Evolutionary conservation across 2,797 vertebrate genomes (phyloP).

Genomic region (Hydrophis major): DNA sequence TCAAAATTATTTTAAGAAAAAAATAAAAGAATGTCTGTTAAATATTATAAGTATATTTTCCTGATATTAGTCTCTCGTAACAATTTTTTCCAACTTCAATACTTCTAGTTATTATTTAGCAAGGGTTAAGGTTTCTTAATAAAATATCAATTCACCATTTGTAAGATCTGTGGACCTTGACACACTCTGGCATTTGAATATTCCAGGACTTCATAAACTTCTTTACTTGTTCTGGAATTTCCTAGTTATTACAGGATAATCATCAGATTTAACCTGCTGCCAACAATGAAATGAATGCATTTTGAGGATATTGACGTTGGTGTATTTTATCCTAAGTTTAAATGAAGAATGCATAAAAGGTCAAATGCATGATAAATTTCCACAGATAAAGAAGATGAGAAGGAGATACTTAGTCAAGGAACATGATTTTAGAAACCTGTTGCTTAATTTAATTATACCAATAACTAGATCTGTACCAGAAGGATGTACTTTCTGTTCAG

Average conservation of each 20-base stretch:
- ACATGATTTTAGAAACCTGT: not conserved
- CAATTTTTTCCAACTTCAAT: not conserved
- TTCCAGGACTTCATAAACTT: not conserved
- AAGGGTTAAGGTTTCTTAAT: not conserved
- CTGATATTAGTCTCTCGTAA: not conserved
- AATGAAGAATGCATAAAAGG: not conserved
- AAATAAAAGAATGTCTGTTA: not conserved
- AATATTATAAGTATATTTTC: not conserved
- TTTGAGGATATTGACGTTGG: not conserved
- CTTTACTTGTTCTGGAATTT: not conserved
- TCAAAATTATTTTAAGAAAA: not conserved
- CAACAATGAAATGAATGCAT: not conserved
- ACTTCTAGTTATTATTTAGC: not conserved
- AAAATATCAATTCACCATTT: not conserved
- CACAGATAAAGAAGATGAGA: not conserved
- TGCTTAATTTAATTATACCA: not conserved
- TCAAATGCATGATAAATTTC: not conserved
- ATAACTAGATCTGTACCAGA: not conserved
- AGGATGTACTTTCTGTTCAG: no score
- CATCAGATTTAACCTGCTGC: not conserved
- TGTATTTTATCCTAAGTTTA: not conserved
- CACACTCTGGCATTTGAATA: not conserved
- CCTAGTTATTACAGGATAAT: not conserved
- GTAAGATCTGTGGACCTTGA: not conserved
- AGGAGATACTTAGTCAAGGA: not conserved